Percentiles rank a stretch among this genome's conserved stretches.
phyloP scores from a whole-genome alignment of 2,797 vertebrate species.

The Myripristis murdjan region DNA sequence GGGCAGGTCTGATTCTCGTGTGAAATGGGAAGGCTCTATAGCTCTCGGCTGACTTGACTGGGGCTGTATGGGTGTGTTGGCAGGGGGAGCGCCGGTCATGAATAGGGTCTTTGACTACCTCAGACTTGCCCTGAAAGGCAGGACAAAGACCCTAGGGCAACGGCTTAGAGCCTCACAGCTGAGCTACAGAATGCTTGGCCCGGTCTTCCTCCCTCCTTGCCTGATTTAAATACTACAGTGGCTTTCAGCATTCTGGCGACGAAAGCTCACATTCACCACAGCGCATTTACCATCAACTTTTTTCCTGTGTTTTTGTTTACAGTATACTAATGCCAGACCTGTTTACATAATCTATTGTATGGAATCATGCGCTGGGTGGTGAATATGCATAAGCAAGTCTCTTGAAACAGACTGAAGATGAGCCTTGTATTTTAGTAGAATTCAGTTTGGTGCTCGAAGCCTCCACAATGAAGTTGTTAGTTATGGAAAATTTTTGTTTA shows the following conservation, averaged over 20 bases:
- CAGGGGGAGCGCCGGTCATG: constrained; percentile 86
- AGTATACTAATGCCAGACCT: constrained; percentile 60
- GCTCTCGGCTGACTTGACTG: constrained; percentile 87
- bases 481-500: constrained; percentile 62
- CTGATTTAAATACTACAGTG: constrained; percentile 89
- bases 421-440: constrained; percentile 58
- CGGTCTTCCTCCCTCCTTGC: constrained; percentile 83
- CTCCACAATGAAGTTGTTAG: constrained; percentile 51
- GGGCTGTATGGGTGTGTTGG: constrained; percentile 88
- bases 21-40: constrained; percentile 88
- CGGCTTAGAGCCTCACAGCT: constrained; percentile 89
- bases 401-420: constrained; percentile 43
- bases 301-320: constrained; percentile 82
- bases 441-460: constrained; percentile 60
- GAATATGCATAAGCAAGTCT: constrained; percentile 58
- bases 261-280: constrained; percentile 71
- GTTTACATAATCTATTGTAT: constrained; percentile 58
- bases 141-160: constrained; percentile 89
- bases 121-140: constrained; percentile 89
- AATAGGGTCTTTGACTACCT: constrained; percentile 90
- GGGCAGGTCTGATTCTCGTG: constrained; percentile 89
- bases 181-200: constrained; percentile 86
- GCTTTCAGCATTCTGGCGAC: constrained; percentile 82
- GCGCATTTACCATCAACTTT: constrained; percentile 71
- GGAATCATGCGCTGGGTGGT: constrained; percentile 48